Base-by-base conservation (phyloP, 2,888 invertebrate species). In the Itoplectis maculator region DNA sequence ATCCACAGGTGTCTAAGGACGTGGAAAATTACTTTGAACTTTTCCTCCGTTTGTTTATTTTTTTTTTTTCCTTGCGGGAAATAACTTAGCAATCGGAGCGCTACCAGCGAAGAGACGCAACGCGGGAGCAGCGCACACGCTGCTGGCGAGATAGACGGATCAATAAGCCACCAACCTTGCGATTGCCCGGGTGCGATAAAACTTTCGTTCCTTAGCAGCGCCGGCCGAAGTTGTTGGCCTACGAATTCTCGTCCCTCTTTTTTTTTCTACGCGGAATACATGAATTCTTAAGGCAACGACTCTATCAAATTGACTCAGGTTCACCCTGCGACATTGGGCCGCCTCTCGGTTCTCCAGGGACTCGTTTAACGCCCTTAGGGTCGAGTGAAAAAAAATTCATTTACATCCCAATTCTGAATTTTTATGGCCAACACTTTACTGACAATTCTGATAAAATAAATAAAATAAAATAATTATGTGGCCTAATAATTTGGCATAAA, bases 161-260 rank as follows among this genome's bases (percentile, higher is more conserved):
- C 88, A 89, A 89, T 89, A 89, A 87, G 87, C 81, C 78, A 82
- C 83, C 85, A 87, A 84, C 85, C 85, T 86, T 85, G 81, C 85
- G 79, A 88, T 87, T 78, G 77, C 79, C 63, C 72, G 56, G 68
- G 69, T 81, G 84, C 83, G 84, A 84, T 85, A 75, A 86, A 84
- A 87, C 76, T 87, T 85, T 85, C 15, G 68, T 59, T 65, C 40
- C 66, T 66, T 40, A 23, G 49, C 49, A 77, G 37, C 18, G n/a
- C n/a, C n/a, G 45, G n/a, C 37, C 29, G 54, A 65, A 40, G 20
- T 66, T 45, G 15, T 68, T 47, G 18, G 11, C 2, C 49, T 49
- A 1, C 6, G 18, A n/a, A 15, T 49, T 49, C 18, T 15, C 18
- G n/a, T 47, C 47, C 3, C n/a, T 47, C 47, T n/a, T 61, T 37